phyloP scores from a whole-genome alignment of 2,888 invertebrate genomes.

The Biston betularia region DNA sequence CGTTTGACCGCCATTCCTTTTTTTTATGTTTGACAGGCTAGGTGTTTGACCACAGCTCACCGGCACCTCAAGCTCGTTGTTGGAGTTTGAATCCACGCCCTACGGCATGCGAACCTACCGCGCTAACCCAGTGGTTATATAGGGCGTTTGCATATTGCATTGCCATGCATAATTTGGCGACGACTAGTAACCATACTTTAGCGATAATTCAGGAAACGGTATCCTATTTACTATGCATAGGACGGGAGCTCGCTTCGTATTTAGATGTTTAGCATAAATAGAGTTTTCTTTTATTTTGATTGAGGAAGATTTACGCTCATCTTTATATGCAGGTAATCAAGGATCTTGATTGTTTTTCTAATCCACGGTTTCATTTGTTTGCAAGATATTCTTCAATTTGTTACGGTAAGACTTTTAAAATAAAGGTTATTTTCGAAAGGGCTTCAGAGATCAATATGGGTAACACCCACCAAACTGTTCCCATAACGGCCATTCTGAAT shows the following conservation, averaged over 20 bases:
- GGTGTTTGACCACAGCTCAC: no score
- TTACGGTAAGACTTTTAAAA: no score
- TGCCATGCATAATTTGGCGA: neutral
- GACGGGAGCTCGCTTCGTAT: conserved; percentile 18
- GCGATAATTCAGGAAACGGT: conserved; percentile 17
- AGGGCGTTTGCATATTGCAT: no score
- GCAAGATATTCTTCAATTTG: neutral
- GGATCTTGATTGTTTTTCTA: conserved; percentile 15
- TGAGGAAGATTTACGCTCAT: conserved; percentile 29
- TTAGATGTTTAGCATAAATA: conserved; percentile 34
- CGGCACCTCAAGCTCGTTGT: no score
- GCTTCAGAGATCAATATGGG: conserved; percentile 4
- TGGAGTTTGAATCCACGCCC: no score
- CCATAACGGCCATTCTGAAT: conserved; percentile 6
- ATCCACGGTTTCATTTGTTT: conserved; percentile 11
- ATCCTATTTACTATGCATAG: conserved; percentile 28
- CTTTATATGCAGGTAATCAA: conserved; percentile 37
- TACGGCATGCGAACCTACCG: no score
- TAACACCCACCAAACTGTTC: conserved; percentile 3
- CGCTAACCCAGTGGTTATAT: no score
- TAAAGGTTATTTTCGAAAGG: no score
- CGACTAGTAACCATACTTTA: conserved; percentile 3
- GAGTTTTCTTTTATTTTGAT: conserved; percentile 30
- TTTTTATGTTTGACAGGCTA: no score
- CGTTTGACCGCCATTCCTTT: no score